phyloP scores from a whole-genome alignment of 2,797 vertebrate species.

The Acridotheres tristis region DNA sequence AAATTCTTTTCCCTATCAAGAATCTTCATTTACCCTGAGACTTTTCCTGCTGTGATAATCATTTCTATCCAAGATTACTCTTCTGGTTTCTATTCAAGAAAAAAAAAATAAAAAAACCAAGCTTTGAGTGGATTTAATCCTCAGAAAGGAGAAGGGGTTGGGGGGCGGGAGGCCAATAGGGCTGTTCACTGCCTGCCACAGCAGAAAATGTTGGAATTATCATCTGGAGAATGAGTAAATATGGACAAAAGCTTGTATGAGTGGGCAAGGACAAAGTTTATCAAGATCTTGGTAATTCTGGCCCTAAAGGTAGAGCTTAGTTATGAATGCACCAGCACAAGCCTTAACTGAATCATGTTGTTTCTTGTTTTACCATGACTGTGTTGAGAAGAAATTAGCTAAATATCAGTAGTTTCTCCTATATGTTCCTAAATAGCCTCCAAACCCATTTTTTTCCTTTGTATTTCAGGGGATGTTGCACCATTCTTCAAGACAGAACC shows the following conservation, averaged over 20 bases:
- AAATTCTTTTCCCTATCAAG: conserved; percentile 19
- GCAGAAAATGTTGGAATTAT: neutral
- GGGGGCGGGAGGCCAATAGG: neutral
- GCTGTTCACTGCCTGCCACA: neutral
- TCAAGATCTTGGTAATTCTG: neutral
- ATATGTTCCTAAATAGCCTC: neutral
- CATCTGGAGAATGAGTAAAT: neutral
- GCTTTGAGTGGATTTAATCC: conserved; percentile 14
- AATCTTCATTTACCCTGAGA: conserved; percentile 54
- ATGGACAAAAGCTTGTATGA: neutral
- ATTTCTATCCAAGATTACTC: conserved; percentile 36
- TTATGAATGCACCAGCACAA: neutral
- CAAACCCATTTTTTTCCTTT: neutral
- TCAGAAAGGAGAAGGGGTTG: neutral
- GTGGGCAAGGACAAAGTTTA: neutral
- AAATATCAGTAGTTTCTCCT: neutral
- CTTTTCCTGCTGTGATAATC: conserved; percentile 23
- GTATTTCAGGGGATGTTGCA: conserved; percentile 80
- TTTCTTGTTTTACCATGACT: neutral
- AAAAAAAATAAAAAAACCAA: neutral
- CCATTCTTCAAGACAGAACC: conserved; percentile 87
- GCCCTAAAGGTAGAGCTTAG: neutral
- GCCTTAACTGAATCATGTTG: neutral
- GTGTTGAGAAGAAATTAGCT: neutral
- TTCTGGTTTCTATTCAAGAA: conserved; percentile 29